Evolutionary conservation across 2,797 vertebrate species (phyloP).

Genomic region (Podarcis lilfordi): DNA sequence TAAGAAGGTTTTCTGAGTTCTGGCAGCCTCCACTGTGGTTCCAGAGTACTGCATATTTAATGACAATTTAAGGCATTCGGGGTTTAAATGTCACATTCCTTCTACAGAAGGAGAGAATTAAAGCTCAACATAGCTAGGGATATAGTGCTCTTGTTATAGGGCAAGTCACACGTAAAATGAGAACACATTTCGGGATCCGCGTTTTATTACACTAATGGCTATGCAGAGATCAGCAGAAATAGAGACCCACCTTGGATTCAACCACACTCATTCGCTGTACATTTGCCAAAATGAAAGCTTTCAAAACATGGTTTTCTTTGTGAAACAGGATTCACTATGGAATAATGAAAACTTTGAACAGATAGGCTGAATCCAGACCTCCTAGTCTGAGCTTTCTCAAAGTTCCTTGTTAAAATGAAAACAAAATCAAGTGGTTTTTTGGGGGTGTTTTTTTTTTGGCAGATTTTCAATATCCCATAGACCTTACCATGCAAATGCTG

Average conservation of each 20-base stretch:
- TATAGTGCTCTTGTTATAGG: conserved; percentile 1
- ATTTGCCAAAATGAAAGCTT: not conserved
- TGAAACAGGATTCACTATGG: not conserved
- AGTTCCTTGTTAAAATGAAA: not conserved
- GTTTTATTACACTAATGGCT: not conserved
- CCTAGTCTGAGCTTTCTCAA: not conserved
- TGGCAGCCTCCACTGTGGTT: not conserved
- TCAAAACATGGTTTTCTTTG: not conserved
- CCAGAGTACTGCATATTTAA: conserved; percentile 22
- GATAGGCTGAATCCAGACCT: not conserved
- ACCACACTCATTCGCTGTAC: not conserved
- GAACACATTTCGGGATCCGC: not conserved
- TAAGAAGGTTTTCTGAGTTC: not conserved
- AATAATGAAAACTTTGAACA: not conserved
- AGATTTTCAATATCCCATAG: not conserved
- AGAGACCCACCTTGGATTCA: conserved; percentile 3
- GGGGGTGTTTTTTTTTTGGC: not conserved
- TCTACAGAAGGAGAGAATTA: conserved; percentile 6
- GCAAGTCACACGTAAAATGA: conserved; percentile 18
- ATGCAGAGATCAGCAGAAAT: conserved; percentile 6
- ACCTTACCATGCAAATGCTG: not conserved
- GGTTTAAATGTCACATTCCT: conserved; percentile 25
- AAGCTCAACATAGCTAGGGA: not conserved
- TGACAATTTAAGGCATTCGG: conserved; percentile 10
- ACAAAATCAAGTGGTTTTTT: no score